Evolutionary conservation across 2,113 vertebrate species (phyloP), one percentile per base, ranked within the genome.

Genomic region (Capricornis sumatraensis): DNA sequence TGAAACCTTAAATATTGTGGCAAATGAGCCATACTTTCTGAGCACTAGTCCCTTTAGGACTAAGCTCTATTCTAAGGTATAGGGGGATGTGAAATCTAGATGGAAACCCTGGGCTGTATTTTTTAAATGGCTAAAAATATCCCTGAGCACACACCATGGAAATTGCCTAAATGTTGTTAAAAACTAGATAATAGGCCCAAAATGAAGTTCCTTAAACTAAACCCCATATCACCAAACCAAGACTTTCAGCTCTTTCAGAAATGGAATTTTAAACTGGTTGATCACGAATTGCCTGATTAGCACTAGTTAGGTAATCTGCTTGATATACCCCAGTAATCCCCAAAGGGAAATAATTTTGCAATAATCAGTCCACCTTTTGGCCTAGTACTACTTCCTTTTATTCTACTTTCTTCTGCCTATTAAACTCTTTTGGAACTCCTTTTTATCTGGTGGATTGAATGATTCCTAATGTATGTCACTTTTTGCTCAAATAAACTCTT

Each of bases 1-100:
- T 97, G 97, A 98, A 98, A 96, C 1, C 15, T 92, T 98, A 97
- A 97, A 62, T 93, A 84, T 92, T 95, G 45, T 0, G 58, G 97
- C 98, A 98, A 98, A 98, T 74, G 92, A 98, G 96, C 94, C 94
- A 71, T 93, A 57, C 47, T 96, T 55, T 92, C 71, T 40, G 84
- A 96, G 12, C 60, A 95, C 62, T 74, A 25, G 96, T 91, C 71
- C 64, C 62, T 81, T 2, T 0, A 95, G 96, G 92, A 97, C 33
- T 10, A 2, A 93, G 10, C n/a, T 57, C 89, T 50, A 0, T 0
- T 76, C 33, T 47, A 28, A 50, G n/a, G 47, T 84, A 76, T 74
- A 57, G 93, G 96, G 89, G 81, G 60, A 95, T 58, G 21, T 94
- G 47, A 83, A 96, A 95, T 94, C 64, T 85, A 81, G 23, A 91